phyloP scores from a whole-genome alignment of 2,113 vertebrate species.

The Myiozetetes cayanensis region DNA sequence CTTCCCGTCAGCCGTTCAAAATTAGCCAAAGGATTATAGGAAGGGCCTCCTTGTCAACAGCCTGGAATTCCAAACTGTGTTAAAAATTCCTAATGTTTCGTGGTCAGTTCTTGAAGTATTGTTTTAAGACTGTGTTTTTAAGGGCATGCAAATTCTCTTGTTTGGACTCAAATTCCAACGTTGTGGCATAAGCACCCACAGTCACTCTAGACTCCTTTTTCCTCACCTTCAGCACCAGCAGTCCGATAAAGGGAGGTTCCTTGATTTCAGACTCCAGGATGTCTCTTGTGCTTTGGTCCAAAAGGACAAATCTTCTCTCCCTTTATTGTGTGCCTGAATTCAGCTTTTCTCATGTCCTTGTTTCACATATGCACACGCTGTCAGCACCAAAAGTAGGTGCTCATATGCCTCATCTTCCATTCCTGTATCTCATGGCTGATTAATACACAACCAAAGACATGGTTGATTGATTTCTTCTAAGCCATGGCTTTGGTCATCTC shows the following conservation, averaged over 20 bases:
- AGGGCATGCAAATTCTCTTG: background rate
- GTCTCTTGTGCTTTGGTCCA: background rate
- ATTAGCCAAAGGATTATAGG: background rate
- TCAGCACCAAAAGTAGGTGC: background rate
- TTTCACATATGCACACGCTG: background rate
- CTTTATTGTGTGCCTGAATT: background rate
- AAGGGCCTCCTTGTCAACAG: background rate
- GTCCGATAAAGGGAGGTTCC: background rate
- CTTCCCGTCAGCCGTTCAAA: background rate
- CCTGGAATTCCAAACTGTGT: background rate
- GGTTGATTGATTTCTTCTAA: background rate
- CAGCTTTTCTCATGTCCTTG: background rate
- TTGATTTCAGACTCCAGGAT: background rate
- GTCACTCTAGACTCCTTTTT: background rate
- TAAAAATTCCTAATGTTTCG: background rate
- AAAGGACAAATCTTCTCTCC: background rate
- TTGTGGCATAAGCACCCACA: background rate
- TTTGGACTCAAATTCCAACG: background rate
- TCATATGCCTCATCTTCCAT: background rate
- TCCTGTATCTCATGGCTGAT: background rate
- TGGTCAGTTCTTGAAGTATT: background rate
- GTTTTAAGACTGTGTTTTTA: background rate
- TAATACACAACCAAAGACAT: background rate
- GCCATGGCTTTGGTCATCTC: background rate
- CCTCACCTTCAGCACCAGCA: background rate